Base-by-base conservation (phyloP, 2,888 invertebrate species). In the Theodoxus fluviatilis region DNA sequence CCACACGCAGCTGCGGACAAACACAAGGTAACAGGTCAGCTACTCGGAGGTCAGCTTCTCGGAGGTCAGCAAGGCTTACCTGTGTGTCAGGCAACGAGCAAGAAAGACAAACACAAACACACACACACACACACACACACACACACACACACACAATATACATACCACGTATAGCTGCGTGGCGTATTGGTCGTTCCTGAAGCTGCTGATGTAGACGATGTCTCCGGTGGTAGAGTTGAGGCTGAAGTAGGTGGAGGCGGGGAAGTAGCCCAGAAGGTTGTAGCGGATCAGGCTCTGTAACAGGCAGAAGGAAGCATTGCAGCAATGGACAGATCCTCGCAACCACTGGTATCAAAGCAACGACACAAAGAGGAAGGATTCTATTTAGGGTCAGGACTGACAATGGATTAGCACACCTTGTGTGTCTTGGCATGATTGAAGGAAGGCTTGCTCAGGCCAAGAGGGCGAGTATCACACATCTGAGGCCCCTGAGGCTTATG, bases 101-200 rank as follows among this genome's bases (percentile, higher is more conserved):
- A 55, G 9, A 18, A 22, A 12, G 15, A 37, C 31, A 37, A 31
- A 25, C 18, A 40, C 9, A 47, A 57, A 38, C n/a, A 35, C 55
- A 55, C 12, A 61, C 61, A 61, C 61, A 31, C 12, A 37, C 2
- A 12, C 3, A 18, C 33, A 55, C 49, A 49, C 9, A 33, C 25
- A 40, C n/a, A n/a, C n/a, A n/a, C n/a, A n/a, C n/a, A n/a, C n/a
- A n/a, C n/a, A n/a, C n/a, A n/a, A n/a, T n/a, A 35, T 38, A 74
- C 79, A 64, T 72, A 80, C 79, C 75, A 79, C 79, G 72, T 80
- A 80, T 1, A 79, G 69, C 12, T 76, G 73, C 2, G 78, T 75
- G 1, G 67, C 38, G 35, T 75, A 79, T 69, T 75, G 75, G 68
- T 81, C 81, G 49, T 72, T 76, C 9, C 67, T 18, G n/a, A 80